Conservation (phyloP, 2,888 invertebrate species). For the Bhutanitis thaidina region DNA sequence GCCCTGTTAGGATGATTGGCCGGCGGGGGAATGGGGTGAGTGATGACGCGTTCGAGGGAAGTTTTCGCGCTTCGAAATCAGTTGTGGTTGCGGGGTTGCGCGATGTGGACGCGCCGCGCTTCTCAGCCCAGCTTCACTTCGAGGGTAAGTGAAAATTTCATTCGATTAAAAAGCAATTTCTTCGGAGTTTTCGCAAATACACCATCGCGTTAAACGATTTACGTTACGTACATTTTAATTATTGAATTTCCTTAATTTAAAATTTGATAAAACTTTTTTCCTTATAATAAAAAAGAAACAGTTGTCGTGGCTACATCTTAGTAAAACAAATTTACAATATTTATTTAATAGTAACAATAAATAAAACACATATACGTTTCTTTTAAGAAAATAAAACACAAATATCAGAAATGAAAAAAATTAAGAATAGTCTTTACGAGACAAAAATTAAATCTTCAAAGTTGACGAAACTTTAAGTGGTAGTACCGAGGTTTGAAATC, state of each 20-base stretch:
- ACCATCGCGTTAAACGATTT: conserved; percentile 36
- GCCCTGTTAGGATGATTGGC: conserved; percentile 53
- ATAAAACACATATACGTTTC: too few species aligned
- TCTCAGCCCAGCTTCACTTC: conserved; percentile 56
- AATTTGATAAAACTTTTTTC: too few species aligned
- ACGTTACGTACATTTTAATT: conserved; percentile 23
- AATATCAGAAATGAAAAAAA: too few species aligned
- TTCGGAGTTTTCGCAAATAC: conserved; percentile 49
- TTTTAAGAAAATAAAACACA: too few species aligned
- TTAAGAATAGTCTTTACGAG: too few species aligned
- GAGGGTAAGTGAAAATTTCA: conserved; percentile 72
- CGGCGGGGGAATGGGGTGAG: conserved; percentile 59
- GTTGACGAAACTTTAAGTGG: too few species aligned
- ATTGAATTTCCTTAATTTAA: background rate
- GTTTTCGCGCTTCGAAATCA: conserved; percentile 74
- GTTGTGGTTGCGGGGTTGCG: conserved; percentile 65
- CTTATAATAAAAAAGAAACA: too few species aligned
- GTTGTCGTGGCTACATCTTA: too few species aligned
- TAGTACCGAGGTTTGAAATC: too few species aligned
- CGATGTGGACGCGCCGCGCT: conserved; percentile 58
- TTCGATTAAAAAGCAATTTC: conserved; percentile 78
- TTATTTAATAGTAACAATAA: too few species aligned
- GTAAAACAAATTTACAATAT: too few species aligned
- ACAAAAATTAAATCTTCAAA: too few species aligned
- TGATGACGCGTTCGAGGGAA: conserved; percentile 72